Percentiles rank a stretch among this genome's conserved stretches.
phyloP scores from a whole-genome alignment of 1,140 invertebrate species.

The Nymphalis io region DNA sequence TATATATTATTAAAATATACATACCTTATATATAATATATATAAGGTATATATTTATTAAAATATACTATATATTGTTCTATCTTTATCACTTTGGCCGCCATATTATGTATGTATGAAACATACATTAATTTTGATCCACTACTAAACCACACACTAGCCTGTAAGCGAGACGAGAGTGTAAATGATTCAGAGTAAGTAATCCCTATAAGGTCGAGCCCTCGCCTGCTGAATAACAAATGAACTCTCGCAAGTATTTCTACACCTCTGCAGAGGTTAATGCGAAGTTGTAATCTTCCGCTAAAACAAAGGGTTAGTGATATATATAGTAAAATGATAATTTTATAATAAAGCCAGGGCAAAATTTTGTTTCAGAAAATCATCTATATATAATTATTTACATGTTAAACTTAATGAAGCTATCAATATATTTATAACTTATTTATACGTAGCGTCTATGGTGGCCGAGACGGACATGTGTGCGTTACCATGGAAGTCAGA shows the following conservation, averaged over 20 bases:
- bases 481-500: no score
- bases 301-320: conserved; percentile 12
- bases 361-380: no score
- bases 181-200: conserved; percentile 25
- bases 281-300: conserved; percentile 13
- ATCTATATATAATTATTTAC: no score
- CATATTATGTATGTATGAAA: neutral
- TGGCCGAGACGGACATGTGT: no score
- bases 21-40: no score
- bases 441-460: no score
- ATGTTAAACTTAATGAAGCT: no score
- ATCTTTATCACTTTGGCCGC: neutral
- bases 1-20: no score
- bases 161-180: conserved; percentile 5
- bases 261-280: conserved; percentile 11
- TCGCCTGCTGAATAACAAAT: conserved; percentile 19
- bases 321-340: neutral
- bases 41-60: no score
- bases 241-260: conserved; percentile 13
- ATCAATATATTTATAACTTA: no score
- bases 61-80: no score
- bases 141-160: conserved; percentile 5
- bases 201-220: conserved; percentile 22
- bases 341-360: no score
- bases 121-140: conserved; percentile 11